Base-by-base conservation (phyloP, 2,113 vertebrate genomes). In the Myrmecobius fasciatus region DNA sequence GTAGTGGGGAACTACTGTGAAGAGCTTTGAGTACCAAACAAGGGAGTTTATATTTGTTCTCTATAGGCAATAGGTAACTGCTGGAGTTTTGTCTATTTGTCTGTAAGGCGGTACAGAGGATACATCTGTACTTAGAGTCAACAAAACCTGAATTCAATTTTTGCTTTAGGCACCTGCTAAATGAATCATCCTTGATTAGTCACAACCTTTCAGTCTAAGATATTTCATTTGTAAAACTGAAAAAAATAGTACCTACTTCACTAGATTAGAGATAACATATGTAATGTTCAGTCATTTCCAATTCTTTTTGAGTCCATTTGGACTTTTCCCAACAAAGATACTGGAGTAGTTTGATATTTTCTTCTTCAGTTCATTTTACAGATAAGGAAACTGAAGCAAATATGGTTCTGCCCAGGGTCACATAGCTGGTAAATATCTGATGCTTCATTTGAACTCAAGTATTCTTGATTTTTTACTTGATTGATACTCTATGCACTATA, bases 151-250 rank as follows among this genome's bases (percentile, higher is more conserved):
- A 36, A 3, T 22, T 83, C 67, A 22, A 83, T 22, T 2, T 26
- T n/a, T 43, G 20, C 36, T 20, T 83, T n/a, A n/a, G n/a, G n/a
- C 5, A 43, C 6, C 36, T 14, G 36, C 31, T 67, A 67, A 12
- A 0, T 20, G 14, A 75, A 0, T n/a, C 14, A 75, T 22, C 5
- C 1, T n/a, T 0, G n/a, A 6, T 43, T 43, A 43, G 6, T n/a
- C 36, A 43, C 36, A n/a, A 43, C 17, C n/a, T 83, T 6, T 75
- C 60, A 75, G 36, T 36, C 60, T 75, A 31, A 67, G 60, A n/a
- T 75, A n/a, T 17, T 14, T 83, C 36, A 83, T 83, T 17, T 83
- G n/a, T 22, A 43, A 83, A 83, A 83, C 22, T 43, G 5, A 67
- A 67, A 36, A 75, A 22, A 75, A 75, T 75, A 22, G 36, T 83